Evolutionary conservation across 1,140 invertebrate genomes (phyloP), one percentile per base, ranked within the genome.

Genomic region (Frieseomelitta varia): DNA sequence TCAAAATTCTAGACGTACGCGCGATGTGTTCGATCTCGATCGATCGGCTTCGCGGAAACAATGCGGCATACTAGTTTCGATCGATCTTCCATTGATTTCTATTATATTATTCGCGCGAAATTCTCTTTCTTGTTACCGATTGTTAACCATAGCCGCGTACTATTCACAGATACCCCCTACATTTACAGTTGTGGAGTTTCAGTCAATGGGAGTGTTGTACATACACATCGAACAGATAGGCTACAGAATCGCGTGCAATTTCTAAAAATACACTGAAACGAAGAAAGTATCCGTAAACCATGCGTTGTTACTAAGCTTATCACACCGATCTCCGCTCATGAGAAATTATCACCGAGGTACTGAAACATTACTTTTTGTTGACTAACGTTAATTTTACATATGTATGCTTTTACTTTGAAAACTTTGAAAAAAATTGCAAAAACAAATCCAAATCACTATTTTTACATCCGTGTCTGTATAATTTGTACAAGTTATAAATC

Each of bases 131-230:
- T 4, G 12, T 61, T 53, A 19, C 56, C 21, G 24, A 27, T 47
- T 71, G 71, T 72, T 79, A 47, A 17, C 14, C 21, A 58, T 63
- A 53, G 47, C 47, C n/a, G 47, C 11, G 51, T 71, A 80, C 58
- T 65, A 27, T 10, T 19, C 34, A 73, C 24, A 68, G 53, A 67
- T 84, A 51, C 24, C n/a, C 65, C 58, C n/a, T 51, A 80, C 58
- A 65, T 80, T 74, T 74, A 53, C 61, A 80, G 81, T 74, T 3
- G 58, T 30, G 47, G 39, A 85, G 81, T 68, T 61, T 74, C 30
- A 24, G 8, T 30, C 68, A 85, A 14, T 58, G 61, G 58, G 68
- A 17, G 2, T 58, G n/a, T 58, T 21, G 10, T 12, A 61, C 58
- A 14, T 55, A 15, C n/a, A 34, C n/a, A 34, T 78, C 8, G n/a